Percentiles rank a stretch among this genome's conserved stretches.
Evolutionary conservation across 2,888 invertebrate species (phyloP).

Genomic region (Caenorhabditis panamensis): DNA sequence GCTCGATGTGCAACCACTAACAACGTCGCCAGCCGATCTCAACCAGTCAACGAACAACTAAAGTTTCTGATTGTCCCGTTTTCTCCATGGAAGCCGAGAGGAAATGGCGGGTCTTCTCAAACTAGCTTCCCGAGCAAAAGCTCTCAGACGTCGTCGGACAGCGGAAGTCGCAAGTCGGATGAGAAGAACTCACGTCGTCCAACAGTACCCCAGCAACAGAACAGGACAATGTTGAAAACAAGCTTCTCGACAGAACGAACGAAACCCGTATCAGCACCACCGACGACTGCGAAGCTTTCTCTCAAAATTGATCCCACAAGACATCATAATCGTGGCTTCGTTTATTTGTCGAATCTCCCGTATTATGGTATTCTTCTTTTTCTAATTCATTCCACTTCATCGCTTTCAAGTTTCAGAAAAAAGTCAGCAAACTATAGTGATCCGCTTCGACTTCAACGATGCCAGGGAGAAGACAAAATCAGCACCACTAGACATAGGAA

Average conservation of each 20-base stretch:
- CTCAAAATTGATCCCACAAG: neutral
- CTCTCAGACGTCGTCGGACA: no score
- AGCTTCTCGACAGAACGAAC: neutral
- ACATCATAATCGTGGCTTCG: neutral
- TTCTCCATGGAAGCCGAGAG: neutral
- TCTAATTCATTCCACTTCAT: neutral
- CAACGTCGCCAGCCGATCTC: neutral
- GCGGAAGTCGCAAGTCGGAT: no score
- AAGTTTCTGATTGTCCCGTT: neutral
- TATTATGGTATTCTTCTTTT: no score
- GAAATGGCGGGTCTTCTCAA: no score
- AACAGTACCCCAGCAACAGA: no score
- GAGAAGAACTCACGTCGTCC: no score
- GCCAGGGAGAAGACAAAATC: neutral
- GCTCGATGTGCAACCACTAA: neutral
- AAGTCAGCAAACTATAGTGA: neutral
- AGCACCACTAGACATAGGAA: neutral
- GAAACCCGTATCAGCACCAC: neutral
- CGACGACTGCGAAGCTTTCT: no score
- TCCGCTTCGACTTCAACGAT: neutral
- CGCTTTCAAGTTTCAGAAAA: slow-evolving; percentile 1
- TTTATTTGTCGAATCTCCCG: neutral
- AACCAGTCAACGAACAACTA: neutral
- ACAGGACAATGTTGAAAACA: no score
- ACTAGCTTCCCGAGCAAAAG: no score